Evolutionary conservation across 1,140 invertebrate species (phyloP).

Genomic region (Brachionus sp.): DNA sequence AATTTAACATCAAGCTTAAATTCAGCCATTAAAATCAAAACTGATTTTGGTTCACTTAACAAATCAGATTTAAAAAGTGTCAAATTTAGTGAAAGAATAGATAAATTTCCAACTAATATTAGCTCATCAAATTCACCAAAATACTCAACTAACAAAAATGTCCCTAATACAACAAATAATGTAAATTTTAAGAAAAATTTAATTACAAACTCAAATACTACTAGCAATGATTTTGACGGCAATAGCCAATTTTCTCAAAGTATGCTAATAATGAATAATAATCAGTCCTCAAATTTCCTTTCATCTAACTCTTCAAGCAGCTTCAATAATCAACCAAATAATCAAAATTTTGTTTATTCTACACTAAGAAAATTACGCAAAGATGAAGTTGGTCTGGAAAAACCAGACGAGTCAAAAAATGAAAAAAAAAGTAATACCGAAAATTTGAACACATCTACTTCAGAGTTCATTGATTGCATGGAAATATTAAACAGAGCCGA

Average conservation of each 20-base stretch:
- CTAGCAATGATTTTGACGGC: not conserved
- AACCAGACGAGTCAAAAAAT: not conserved
- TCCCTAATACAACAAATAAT: not conserved
- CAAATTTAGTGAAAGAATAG: conserved; percentile 17
- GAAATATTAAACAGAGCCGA: conserved; percentile 55
- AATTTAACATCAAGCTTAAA: not conserved
- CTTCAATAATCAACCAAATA: conserved; percentile 25
- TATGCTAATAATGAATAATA: conserved; percentile 50
- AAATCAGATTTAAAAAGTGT: conserved; percentile 19
- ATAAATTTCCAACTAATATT: not conserved
- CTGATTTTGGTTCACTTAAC: not conserved
- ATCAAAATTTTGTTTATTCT: conserved; percentile 14
- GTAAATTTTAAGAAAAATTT: not conserved
- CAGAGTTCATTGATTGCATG: conserved; percentile 57
- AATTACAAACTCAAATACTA: not conserved
- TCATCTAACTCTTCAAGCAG: conserved; percentile 53
- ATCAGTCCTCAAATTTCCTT: conserved; percentile 50
- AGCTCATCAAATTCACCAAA: not conserved
- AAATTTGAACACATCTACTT: conserved; percentile 52
- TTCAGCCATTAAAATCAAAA: not conserved
- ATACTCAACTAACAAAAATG: conserved; percentile 13
- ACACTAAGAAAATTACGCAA: not conserved
- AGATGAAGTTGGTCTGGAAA: not conserved
- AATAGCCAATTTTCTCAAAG: conserved; percentile 47
- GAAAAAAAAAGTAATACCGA: conserved; percentile 47